phyloP scores from a whole-genome alignment of 2,888 invertebrate species.

The Fragum whitleyi region DNA sequence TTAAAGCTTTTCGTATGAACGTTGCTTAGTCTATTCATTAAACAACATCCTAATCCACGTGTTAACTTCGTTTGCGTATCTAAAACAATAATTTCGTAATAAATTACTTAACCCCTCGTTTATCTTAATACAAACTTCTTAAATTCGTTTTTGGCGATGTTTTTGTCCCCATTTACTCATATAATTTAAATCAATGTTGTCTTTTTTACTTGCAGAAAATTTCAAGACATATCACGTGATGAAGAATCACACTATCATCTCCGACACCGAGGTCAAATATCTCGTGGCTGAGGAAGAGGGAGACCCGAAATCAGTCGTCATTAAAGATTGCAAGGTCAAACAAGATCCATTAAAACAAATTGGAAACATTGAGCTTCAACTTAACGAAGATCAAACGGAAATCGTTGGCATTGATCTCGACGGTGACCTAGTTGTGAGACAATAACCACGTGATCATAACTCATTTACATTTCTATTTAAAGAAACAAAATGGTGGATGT shows the following conservation, averaged over 20 bases:
- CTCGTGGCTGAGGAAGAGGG: conserved; percentile 56
- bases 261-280: conserved; percentile 41
- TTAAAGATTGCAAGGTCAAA: conserved; percentile 47
- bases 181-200: too few species aligned
- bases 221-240: conserved; percentile 52
- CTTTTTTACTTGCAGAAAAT: conserved; percentile 40
- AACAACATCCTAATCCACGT: too few species aligned
- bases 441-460: conserved; percentile 67
- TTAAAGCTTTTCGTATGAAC: too few species aligned
- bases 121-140: too few species aligned
- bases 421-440: conserved; percentile 61
- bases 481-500: neutral
- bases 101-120: too few species aligned
- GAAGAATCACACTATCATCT: conserved; percentile 49
- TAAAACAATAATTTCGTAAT: too few species aligned
- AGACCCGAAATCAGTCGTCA: conserved; percentile 43
- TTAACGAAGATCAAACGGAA: conserved; percentile 53
- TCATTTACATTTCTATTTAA: neutral
- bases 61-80: too few species aligned
- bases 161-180: too few species aligned
- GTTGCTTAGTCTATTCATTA: too few species aligned
- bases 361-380: conserved; percentile 58
- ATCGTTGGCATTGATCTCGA: conserved; percentile 68
- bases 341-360: conserved; percentile 69
- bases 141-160: too few species aligned